A percentile compares a stretch with the other conserved stretches of the same genome.
These are phyloP conservation scores for Pseudonaja textilis DNA, from an alignment of 2,113 vertebrate species.

Conservation along the genomic window DNA sequence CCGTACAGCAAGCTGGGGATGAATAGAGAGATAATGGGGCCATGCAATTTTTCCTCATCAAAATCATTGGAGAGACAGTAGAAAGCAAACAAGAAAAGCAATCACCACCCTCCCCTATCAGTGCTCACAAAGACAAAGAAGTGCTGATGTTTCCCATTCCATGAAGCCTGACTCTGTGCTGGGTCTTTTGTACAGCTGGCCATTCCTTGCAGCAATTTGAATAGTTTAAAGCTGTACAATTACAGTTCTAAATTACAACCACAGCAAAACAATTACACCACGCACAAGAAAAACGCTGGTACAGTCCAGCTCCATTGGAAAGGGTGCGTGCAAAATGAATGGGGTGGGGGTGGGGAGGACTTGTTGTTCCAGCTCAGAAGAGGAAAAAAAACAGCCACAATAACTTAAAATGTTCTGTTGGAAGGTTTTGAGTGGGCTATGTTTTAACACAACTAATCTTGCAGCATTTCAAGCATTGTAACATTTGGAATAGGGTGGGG, in stretches of 20 bases:
- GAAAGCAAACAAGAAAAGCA: constrained; percentile 8
- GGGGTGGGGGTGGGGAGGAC: neutral
- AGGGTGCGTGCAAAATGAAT: neutral
- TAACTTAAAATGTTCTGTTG: neutral
- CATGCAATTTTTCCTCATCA: constrained; percentile 4
- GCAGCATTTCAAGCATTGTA: neutral
- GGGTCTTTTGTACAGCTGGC: neutral
- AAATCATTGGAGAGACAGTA: neutral
- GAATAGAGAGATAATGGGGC: neutral
- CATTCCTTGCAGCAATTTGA: neutral
- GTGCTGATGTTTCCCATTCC: neutral
- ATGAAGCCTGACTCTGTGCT: neutral
- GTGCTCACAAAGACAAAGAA: neutral
- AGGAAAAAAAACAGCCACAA: neutral
- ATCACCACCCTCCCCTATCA: neutral
- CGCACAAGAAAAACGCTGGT: neutral
- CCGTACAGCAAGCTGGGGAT: neutral
- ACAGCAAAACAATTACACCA: neutral
- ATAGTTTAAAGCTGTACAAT: neutral
- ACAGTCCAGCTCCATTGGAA: neutral
- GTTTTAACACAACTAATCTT: neutral
- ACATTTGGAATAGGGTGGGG: neutral
- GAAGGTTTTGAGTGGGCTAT: neutral
- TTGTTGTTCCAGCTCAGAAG: neutral
- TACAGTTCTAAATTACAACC: neutral